Evolutionary conservation across 2,113 vertebrate genomes (phyloP).

Genomic region (Sylvia atricapilla): DNA sequence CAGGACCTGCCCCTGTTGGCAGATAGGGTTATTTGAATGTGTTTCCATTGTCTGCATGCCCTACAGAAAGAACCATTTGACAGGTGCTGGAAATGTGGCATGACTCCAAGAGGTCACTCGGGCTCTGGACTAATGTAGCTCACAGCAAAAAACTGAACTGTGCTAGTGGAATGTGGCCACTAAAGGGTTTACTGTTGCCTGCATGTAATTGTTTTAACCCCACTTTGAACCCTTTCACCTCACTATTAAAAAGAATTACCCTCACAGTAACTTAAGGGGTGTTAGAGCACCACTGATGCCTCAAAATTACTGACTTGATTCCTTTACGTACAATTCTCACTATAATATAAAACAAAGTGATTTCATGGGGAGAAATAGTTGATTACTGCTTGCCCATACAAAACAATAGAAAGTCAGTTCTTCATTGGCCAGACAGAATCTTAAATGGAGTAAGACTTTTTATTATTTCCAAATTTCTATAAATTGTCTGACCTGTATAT

Average conservation of each 20-base stretch:
- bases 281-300: neutral
- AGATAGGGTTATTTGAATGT: neutral
- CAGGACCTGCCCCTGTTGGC: neutral
- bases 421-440: neutral
- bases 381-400: neutral
- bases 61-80: slow-evolving; percentile 26
- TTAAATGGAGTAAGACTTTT: neutral
- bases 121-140: neutral
- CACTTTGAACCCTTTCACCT: neutral
- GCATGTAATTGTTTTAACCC: neutral
- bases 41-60: slow-evolving; percentile 1
- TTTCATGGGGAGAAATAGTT: neutral
- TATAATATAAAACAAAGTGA: neutral
- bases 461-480: neutral
- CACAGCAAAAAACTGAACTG: neutral
- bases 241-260: neutral
- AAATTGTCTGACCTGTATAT: neutral
- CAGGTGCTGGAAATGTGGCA: slow-evolving; percentile 21
- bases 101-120: neutral
- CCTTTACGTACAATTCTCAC: neutral
- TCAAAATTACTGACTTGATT: neutral
- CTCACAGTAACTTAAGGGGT: neutral
- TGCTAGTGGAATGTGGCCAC: neutral
- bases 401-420: neutral
- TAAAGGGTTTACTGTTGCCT: neutral